Conservation (phyloP, 2,888 invertebrate genomes). For the Pimpla rufipes region DNA sequence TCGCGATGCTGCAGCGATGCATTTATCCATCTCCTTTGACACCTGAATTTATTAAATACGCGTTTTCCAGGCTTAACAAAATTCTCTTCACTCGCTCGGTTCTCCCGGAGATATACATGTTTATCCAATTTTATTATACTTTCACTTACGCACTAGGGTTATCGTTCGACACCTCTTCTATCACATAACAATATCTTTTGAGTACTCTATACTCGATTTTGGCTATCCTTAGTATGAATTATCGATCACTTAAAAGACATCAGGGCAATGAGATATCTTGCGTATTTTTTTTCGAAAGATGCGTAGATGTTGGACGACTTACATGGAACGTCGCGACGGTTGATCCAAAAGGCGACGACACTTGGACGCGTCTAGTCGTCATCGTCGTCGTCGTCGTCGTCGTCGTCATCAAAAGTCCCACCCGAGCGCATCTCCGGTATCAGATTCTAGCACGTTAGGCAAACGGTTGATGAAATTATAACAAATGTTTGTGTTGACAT, state of each 20-base stretch:
- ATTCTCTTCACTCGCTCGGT: background rate
- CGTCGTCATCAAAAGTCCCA: slow-evolving; percentile 56
- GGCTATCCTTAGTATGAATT: background rate
- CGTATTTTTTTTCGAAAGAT: background rate
- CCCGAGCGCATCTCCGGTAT: slow-evolving; percentile 23
- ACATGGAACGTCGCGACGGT: background rate
- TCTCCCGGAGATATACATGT: background rate
- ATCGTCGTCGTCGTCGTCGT: slow-evolving; percentile 5
- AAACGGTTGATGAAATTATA: background rate
- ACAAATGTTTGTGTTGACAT: background rate
- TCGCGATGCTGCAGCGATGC: background rate
- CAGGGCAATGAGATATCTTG: background rate
- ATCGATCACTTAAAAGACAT: slow-evolving; percentile 1
- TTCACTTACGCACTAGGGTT: slow-evolving; percentile 4
- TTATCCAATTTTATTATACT: background rate
- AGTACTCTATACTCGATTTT: slow-evolving; percentile 10
- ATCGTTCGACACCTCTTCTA: background rate
- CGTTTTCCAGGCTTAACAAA: background rate
- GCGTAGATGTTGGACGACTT: slow-evolving; percentile 6
- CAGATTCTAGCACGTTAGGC: slow-evolving; percentile 22
- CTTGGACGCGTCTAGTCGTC: background rate
- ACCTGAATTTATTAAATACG: background rate
- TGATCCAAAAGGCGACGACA: background rate
- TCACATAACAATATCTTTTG: slow-evolving; percentile 2
- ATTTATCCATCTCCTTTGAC: background rate